These are phyloP conservation scores for Pangasius mekongensis DNA, from an alignment of 2,797 vertebrate species.

Conservation along the genomic window DNA sequence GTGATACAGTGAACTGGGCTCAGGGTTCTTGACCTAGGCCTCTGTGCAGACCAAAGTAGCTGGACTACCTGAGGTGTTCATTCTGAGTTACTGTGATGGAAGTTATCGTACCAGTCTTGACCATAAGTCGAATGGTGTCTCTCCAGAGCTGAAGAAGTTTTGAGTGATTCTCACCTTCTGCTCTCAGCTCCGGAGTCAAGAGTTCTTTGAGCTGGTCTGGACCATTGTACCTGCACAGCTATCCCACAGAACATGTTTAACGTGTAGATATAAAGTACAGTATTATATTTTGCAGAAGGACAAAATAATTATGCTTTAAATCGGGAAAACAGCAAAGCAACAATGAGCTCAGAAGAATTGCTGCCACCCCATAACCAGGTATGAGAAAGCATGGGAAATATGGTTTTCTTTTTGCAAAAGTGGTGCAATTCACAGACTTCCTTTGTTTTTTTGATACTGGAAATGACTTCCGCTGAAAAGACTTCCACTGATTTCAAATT, in stretches of 20 bases:
- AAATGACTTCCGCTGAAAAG: background rate
- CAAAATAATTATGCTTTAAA: background rate
- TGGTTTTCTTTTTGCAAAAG: background rate
- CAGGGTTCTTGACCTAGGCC: background rate
- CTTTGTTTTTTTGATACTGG: background rate
- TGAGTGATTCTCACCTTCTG: conserved; percentile 76
- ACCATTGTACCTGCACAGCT: conserved; percentile 81
- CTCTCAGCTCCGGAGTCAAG: conserved; percentile 82
- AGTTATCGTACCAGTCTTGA: conserved; percentile 81
- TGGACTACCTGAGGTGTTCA: background rate
- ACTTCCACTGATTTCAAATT: background rate
- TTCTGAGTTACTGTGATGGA: background rate
- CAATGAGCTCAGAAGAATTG: background rate
- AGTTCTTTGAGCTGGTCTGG: conserved; percentile 78
- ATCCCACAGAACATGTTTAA: conserved; percentile 41
- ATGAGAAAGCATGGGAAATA: background rate
- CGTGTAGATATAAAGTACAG: background rate
- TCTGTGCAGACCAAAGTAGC: background rate
- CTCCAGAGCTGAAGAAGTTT: conserved; percentile 78
- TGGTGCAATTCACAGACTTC: background rate
- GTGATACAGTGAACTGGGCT: background rate
- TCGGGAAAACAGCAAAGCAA: background rate
- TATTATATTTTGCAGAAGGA: background rate
- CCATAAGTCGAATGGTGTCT: conserved; percentile 83
- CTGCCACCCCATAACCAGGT: background rate